Base-by-base conservation (phyloP, 2,888 invertebrate genomes). In the Micoletzkya japonica region DNA sequence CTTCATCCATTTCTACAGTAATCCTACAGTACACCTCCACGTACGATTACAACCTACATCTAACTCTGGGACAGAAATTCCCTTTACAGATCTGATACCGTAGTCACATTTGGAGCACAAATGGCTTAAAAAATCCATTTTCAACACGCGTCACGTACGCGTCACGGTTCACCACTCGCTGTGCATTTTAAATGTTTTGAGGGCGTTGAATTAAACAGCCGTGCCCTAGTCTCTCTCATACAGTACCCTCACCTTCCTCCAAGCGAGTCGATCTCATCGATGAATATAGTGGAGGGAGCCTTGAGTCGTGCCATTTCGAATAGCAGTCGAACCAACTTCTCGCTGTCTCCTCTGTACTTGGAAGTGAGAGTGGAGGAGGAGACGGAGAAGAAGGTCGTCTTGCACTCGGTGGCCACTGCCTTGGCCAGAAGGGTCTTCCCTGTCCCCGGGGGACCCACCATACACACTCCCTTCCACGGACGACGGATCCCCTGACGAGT, bases 301-400 rank as follows among this genome's bases (percentile, higher is more conserved):
- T 96, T 95, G 89, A 94, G 95, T 78, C 96, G 90, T 2, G 92
- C 93, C 95, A 98, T 96, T 89, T 96, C 96, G 87, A 98, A 98
- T 0, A 98, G 89, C 66, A 97, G 87, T 73, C 95, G 90, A 76
- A 98, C 95, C 83, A 98, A 91, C 88, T 97, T 97, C 88, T 98
- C 97, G 0, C 95, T 95, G 89, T 98, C 98, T n/a, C 98, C 98
- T 70, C 95, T 90, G 88, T 95, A 98, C 88, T 98, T 98, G 28
- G 95, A 95, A n/a, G 95, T 95, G 73, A 98, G 90, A 0, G 95
- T 95, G 1, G 95, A 94, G 0, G 95, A 94, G 20, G 95, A 95
- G 1, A 98, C 95, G 87, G 95, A 87, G 82, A 89, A 89, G 83
- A 88, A 89, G 4, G 88, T 89, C 2, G 88, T 87, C 34, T 87